Percentiles rank a stretch among this genome's conserved stretches.
Conservation (phyloP, 2,797 vertebrate species). For the Catamblyrhynchus diadema region DNA sequence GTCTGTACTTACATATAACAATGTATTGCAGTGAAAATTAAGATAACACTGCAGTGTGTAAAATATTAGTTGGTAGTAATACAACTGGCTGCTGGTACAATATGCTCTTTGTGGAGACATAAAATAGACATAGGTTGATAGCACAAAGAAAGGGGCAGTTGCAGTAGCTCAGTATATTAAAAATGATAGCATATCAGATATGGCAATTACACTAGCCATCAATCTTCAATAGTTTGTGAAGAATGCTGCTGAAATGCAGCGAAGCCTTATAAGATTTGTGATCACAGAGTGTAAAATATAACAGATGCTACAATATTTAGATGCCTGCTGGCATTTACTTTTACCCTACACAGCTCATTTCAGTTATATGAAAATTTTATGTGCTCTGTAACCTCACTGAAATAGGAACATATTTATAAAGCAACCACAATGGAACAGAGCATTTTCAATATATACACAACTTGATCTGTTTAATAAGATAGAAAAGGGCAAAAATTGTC, state of each 20-base stretch:
- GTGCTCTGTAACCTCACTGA: conserved; percentile 64
- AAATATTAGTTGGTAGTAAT: neutral
- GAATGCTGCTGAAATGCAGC: conserved; percentile 67
- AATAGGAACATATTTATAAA: conserved; percentile 69
- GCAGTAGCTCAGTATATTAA: conserved; percentile 63
- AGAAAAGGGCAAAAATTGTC: conserved; percentile 27
- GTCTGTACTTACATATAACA: neutral
- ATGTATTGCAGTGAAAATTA: conserved; percentile 18
- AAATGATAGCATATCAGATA: conserved; percentile 62
- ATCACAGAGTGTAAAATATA: conserved; percentile 86
- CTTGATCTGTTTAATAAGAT: conserved; percentile 51
- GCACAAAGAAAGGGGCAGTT: conserved; percentile 34
- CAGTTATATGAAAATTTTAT: conserved; percentile 79
- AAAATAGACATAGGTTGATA: conserved; percentile 17
- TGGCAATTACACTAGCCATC: conserved; percentile 69
- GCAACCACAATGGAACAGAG: conserved; percentile 46
- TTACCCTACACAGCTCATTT: conserved; percentile 88
- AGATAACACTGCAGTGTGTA: neutral
- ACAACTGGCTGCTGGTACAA: neutral
- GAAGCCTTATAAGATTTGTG: conserved; percentile 78
- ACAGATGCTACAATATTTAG: conserved; percentile 88
- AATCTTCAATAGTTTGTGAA: conserved; percentile 75
- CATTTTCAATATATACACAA: conserved; percentile 37
- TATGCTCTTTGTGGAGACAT: conserved; percentile 23
- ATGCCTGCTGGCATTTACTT: conserved; percentile 89